These are phyloP conservation scores for Allacma fusca DNA, from an alignment of 2,888 invertebrate genomes.

Conservation along the genomic window DNA sequence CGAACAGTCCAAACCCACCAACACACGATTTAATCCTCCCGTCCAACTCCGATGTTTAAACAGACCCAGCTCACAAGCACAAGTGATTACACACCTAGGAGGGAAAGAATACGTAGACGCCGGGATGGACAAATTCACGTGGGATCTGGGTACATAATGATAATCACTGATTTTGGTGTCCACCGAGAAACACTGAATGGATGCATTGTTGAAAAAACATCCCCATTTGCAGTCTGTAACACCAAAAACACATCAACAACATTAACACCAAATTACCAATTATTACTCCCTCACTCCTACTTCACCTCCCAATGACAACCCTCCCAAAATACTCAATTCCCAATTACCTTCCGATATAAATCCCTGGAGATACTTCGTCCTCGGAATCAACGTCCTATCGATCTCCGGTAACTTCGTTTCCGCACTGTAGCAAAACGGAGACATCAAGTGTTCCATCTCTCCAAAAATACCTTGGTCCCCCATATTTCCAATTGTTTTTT, in stretches of 20 bases:
- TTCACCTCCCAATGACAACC: too few species aligned
- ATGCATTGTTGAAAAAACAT: conserved; percentile 53
- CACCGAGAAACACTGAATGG: conserved; percentile 57
- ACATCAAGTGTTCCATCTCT: conserved; percentile 55
- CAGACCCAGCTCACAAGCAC: conserved; percentile 53
- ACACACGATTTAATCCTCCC: conserved; percentile 45
- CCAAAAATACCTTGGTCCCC: conserved; percentile 28
- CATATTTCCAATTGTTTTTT: conserved; percentile 32
- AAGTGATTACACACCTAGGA: conserved; percentile 46
- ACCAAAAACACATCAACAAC: neutral
- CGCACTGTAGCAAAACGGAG: conserved; percentile 56
- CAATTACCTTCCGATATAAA: conserved; percentile 55
- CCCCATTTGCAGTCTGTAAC: conserved; percentile 57
- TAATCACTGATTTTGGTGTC: conserved; percentile 40
- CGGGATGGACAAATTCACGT: conserved; percentile 18
- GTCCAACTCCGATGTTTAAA: conserved; percentile 47
- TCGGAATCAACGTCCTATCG: conserved; percentile 40
- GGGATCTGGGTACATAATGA: conserved; percentile 38
- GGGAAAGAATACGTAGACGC: conserved; percentile 34
- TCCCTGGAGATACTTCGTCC: conserved; percentile 47
- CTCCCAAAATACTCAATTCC: neutral
- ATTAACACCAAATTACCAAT: neutral
- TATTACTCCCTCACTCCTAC: neutral
- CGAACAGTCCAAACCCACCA: conserved; percentile 50
- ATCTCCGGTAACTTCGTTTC: conserved; percentile 48